Conservation (phyloP, 2,888 invertebrate species). For the Priocnemis perturbator region DNA sequence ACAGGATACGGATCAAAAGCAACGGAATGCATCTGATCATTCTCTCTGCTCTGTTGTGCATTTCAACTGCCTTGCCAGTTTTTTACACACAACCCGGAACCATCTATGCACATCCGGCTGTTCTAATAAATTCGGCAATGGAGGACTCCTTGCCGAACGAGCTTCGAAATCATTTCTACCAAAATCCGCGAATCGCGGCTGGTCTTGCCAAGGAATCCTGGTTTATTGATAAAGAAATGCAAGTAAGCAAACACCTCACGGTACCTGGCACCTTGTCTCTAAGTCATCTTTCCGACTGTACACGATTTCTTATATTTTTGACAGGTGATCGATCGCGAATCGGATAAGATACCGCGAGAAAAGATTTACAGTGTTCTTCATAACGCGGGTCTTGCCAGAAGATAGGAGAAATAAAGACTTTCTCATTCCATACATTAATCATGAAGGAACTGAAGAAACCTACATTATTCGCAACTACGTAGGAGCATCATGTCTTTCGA, state of each 20-base stretch:
- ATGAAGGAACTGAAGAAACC: neutral
- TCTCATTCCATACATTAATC: neutral
- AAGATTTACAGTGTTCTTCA: slow-evolving; percentile 86
- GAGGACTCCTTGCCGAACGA: slow-evolving; percentile 85
- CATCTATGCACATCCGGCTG: slow-evolving; percentile 81
- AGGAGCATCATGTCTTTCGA: too few species aligned
- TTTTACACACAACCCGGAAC: slow-evolving; percentile 52
- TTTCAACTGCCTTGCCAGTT: slow-evolving; percentile 61
- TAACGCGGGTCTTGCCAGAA: slow-evolving; percentile 78
- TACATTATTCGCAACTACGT: too few species aligned
- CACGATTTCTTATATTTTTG: slow-evolving; percentile 26
- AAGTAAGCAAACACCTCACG: slow-evolving; percentile 62
- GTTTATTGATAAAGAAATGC: slow-evolving; percentile 86
- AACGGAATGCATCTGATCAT: slow-evolving; percentile 41
- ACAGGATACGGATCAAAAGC: too few species aligned
- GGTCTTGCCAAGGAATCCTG: slow-evolving; percentile 87
- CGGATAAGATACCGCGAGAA: slow-evolving; percentile 87
- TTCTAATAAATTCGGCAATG: slow-evolving; percentile 82
- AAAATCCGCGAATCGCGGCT: slow-evolving; percentile 84
- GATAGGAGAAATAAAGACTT: slow-evolving; percentile 40
- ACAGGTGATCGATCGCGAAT: slow-evolving; percentile 84
- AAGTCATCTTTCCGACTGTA: too few species aligned
- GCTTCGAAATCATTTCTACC: slow-evolving; percentile 84
- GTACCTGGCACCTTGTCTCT: too few species aligned
- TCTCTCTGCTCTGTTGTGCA: slow-evolving; percentile 46